Conservation (phyloP, 2,797 vertebrate genomes). For the Myotis vivesi region DNA sequence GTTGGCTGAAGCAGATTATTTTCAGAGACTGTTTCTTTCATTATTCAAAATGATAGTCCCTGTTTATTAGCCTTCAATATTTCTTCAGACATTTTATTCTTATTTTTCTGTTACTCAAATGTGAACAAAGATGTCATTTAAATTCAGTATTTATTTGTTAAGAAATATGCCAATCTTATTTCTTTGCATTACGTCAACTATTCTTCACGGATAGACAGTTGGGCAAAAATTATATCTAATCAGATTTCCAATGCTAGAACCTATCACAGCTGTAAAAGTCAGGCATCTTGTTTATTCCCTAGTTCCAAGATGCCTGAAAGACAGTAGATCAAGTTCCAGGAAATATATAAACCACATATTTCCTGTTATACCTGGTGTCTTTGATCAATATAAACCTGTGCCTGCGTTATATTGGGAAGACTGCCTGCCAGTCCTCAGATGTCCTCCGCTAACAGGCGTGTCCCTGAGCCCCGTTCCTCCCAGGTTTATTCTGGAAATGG, state of each 20-base stretch:
- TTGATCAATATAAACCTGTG: neutral
- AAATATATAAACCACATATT: rapidly evolving
- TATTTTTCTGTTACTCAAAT: neutral
- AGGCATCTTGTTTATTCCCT: neutral
- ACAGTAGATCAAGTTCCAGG: neutral
- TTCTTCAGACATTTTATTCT: neutral
- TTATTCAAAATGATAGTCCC: neutral
- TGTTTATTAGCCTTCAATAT: neutral
- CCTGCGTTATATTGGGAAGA: neutral
- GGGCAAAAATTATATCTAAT: neutral
- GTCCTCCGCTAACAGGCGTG: rapidly evolving
- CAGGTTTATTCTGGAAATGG: neutral
- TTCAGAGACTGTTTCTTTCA: neutral
- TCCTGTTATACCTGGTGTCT: too few relatives aligned
- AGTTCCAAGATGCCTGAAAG: neutral
- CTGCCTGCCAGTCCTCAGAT: neutral
- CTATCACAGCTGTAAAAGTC: neutral
- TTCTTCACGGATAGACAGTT: neutral
- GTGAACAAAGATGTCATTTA: neutral
- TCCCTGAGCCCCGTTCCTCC: neutral
- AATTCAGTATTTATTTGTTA: neutral
- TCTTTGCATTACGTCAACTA: neutral
- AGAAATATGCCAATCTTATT: neutral
- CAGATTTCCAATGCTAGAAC: neutral
- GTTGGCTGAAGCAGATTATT: neutral